Evolutionary conservation across 2,888 invertebrate species (phyloP), one percentile per base, ranked within the genome.

Genomic region (Mythimna pallens): DNA sequence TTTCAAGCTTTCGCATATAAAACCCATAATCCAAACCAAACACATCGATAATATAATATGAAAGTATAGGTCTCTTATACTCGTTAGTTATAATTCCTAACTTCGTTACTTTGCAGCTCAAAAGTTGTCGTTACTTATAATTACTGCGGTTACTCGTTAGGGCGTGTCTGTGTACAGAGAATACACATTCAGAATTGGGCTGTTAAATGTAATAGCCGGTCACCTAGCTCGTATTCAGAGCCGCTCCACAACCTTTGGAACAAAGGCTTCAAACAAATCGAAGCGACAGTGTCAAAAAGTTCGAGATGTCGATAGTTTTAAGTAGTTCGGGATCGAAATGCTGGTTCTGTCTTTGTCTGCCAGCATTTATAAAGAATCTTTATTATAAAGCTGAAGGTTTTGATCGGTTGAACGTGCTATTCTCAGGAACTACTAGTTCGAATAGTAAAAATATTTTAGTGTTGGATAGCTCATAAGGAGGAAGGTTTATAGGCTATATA

Each of bases 111-210:
- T 55, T 22, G 36, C 36, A 64, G 64, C 61, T 57, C 17, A 65
- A 57, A 69, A 68, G 47, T 30, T 62, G 58, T 65, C 65, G 70
- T 81, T 64, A 83, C 36, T 68, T 83, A 70, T 81, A 81, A 81
- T 75, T 81, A 80, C 76, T 63, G 67, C 70, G 65, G 81, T 62
- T 52, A 47, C 75, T 83, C 70, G 84, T 75, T 83, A 75, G 70
- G 58, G 50, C 25, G 80, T 71, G 57, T 80, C 83, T 83, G 76
- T 68, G 36, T 59, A 43, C 67, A 58, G n/a, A 59, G 61, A 70
- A 75, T 65, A 40, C 14, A 65, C 47, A 57, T 68, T 59, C 62
- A 57, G 55, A 80, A 80, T 62, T 58, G 58, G 58, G 10, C 59
- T 61, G 34, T 81, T 75, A 75, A 80, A 80, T 57, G n/a, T 74